Evolutionary conservation across 2,113 vertebrate species (phyloP).

Genomic region (Alectura lathami): DNA sequence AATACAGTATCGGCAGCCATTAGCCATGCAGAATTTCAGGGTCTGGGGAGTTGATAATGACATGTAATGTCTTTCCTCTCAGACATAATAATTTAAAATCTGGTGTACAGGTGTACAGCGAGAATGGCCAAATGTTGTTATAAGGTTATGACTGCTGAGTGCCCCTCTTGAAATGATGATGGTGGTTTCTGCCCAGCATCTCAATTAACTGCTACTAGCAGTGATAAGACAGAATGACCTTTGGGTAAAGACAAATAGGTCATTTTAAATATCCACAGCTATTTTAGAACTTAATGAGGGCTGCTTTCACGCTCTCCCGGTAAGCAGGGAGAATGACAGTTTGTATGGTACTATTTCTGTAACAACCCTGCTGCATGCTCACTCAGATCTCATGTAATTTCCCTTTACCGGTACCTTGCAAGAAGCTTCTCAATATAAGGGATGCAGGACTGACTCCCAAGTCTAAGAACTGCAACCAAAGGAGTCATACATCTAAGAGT

Average conservation of each 20-base stretch:
- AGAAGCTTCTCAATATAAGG: not conserved
- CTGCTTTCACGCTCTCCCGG: not conserved
- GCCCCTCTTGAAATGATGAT: not conserved
- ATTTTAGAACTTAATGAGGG: conserved; percentile 17
- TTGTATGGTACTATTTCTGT: not conserved
- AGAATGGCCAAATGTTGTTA: not conserved
- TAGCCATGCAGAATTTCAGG: not conserved
- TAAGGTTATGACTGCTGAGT: not conserved
- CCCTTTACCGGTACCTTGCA: not conserved
- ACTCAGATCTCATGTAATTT: not conserved
- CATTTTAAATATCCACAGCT: not conserved
- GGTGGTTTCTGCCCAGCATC: not conserved
- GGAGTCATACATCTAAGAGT: not conserved
- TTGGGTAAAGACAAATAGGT: not conserved
- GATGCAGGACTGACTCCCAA: accelerated
- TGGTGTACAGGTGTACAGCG: not conserved
- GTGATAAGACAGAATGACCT: not conserved
- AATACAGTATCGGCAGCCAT: not conserved
- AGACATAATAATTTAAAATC: not conserved
- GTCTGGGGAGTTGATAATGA: not conserved
- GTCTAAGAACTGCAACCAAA: not conserved
- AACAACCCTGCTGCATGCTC: accelerated
- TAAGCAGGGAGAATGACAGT: not conserved
- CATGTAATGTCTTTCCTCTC: not conserved
- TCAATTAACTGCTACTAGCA: not conserved